These are phyloP conservation scores for Triplophysa rosa DNA, from an alignment of 2,113 vertebrate species.

Conservation along the genomic window DNA sequence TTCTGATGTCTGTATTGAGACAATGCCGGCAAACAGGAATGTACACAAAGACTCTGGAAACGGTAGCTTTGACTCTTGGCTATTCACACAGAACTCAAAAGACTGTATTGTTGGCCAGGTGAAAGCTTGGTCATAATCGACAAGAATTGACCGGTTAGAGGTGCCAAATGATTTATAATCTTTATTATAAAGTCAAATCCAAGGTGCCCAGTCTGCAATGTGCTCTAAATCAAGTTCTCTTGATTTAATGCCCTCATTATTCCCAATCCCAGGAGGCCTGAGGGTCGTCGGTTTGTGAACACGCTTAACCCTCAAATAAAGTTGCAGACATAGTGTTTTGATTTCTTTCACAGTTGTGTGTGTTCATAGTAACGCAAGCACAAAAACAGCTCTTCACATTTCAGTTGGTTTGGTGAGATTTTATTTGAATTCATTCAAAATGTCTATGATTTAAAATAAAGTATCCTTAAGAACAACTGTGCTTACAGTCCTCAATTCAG, in stretches of 20 bases:
- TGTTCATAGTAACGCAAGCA: background rate
- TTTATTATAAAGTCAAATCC: background rate
- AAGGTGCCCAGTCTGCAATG: background rate
- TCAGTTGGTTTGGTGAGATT: conserved; percentile 55
- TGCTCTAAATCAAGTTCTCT: background rate
- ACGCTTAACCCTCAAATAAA: conserved; percentile 18
- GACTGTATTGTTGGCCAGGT: background rate
- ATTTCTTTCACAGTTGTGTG: background rate
- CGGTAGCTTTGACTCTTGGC: background rate
- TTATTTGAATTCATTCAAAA: conserved; percentile 63
- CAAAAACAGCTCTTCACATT: conserved; percentile 12
- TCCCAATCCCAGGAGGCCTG: background rate
- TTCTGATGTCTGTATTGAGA: background rate
- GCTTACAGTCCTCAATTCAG: conserved; percentile 37
- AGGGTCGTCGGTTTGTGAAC: background rate
- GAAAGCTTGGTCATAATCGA: background rate
- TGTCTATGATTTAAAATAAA: conserved; percentile 58
- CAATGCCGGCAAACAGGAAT: background rate
- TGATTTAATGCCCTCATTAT: background rate
- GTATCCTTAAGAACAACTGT: conserved; percentile 52
- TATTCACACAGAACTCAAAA: background rate
- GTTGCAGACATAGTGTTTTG: background rate
- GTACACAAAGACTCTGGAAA: background rate
- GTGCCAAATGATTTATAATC: background rate
- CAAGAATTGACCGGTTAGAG: background rate